Base-by-base conservation (phyloP, 2,888 invertebrate species). In the Allolobophora icterica region DNA sequence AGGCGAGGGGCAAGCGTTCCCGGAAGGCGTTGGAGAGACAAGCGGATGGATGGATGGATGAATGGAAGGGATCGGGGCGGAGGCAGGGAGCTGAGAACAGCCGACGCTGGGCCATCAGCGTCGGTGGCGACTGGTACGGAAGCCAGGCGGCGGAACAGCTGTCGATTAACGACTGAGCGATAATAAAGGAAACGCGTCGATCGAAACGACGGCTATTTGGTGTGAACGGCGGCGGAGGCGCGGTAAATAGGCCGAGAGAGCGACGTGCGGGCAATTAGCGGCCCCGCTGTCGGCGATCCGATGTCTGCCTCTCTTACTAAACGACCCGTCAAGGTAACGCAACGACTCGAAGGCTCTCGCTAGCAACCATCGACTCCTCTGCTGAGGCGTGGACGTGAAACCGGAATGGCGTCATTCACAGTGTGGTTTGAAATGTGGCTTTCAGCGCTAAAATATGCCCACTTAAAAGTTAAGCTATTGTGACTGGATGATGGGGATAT, bases 191-290 rank as follows among this genome's bases (percentile, higher is more conserved):
- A 35, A 38, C 87, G 71, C 71, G 71, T n/a, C 52, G 52, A 52
- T 52, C 52, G 52, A 52, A 8, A 52, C 35, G 87, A 1, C 87
- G 34, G 87, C 35, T 8, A 87, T 87, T 34, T 87, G 87, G 87
- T 87, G 87, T 87, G 87, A 87, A 87, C 87, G 87, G 84, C 33
- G 17, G 42, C 5, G 42, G 42, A 5, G 42, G 15, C 2, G 84
- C 87, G 87, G 87, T 87, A 35, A 87, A 87, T 87, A 87, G 87
- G 38, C 19, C 19, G 87, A 30, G 21, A 24, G 87, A 34, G n/a
- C 35, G 38, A 87, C 87, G 87, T 2, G 38, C 87, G 87, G 87
- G 38, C 87, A 87, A 87, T 87, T 87, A 87, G 87, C 87, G 87
- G 87, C 38, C 87, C 21, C 71, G 71, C 71, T 71, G 30, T 24